These are phyloP conservation scores for Hyalella azteca DNA, from an alignment of 2,888 invertebrate species.

Conservation along the genomic window DNA sequence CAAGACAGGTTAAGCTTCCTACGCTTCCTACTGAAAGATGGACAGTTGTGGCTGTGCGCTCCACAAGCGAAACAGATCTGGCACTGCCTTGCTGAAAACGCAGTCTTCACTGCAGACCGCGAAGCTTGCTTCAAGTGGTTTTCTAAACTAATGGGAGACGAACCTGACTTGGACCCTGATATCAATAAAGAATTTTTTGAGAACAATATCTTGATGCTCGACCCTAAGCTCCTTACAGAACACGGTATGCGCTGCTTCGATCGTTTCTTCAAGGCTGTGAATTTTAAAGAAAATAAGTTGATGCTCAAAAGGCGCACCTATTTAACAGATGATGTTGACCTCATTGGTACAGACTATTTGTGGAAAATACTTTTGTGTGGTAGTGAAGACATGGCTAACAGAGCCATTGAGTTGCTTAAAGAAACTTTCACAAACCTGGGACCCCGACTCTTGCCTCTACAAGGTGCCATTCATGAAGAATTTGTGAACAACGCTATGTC, in stretches of 20 bases:
- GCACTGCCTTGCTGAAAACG: conserved; percentile 92
- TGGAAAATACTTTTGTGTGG: conserved; percentile 92
- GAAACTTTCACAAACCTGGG: conserved; percentile 94
- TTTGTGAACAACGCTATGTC: conserved; percentile 57
- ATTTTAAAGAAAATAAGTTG: conserved; percentile 91
- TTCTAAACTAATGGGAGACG: conserved; percentile 94
- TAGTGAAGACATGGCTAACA: conserved; percentile 88
- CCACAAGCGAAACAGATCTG: conserved; percentile 97
- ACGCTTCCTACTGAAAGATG: conserved; percentile 89
- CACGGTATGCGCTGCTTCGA: conserved; percentile 88
- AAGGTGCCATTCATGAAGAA: conserved; percentile 61
- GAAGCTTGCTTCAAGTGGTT: conserved; percentile 99
- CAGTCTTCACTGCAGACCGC: conserved; percentile 88
- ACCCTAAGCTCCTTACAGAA: conserved; percentile 89
- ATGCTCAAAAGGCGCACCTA: conserved; percentile 83
- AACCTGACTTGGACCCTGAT: conserved; percentile 94
- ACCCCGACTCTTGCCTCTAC: conserved; percentile 78
- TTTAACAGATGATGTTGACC: conserved; percentile 89
- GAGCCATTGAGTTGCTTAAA: conserved; percentile 88
- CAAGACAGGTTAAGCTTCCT: conserved; percentile 92
- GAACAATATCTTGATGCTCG: conserved; percentile 87
- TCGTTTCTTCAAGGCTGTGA: conserved; percentile 92
- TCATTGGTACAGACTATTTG: conserved; percentile 94
- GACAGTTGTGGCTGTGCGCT: conserved; percentile 94
- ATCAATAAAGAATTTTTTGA: conserved; percentile 96